Percentiles rank a stretch among this genome's conserved stretches.
Evolutionary conservation across 2,113 vertebrate species (phyloP).

Genomic region (Notiomystis cincta): DNA sequence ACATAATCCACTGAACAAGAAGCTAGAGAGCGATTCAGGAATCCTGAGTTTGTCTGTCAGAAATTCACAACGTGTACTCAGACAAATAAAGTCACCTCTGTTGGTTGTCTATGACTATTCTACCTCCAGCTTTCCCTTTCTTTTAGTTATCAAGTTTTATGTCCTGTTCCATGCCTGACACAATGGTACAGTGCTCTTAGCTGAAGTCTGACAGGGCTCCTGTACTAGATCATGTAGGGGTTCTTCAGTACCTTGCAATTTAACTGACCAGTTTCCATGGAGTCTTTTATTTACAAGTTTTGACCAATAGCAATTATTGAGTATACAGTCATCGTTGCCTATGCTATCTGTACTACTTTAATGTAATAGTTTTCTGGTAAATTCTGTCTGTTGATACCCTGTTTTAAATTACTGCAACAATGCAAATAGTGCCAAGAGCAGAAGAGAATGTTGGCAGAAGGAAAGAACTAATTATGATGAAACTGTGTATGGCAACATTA

Average conservation of each 20-base stretch:
- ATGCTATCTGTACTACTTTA: background rate
- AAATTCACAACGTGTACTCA: background rate
- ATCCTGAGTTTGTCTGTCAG: background rate
- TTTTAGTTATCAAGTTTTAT: background rate
- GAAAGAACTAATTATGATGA: background rate
- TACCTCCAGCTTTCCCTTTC: background rate
- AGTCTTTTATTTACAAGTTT: background rate
- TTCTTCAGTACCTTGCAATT: background rate
- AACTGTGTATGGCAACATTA: background rate
- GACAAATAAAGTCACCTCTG: background rate
- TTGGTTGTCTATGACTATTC: background rate
- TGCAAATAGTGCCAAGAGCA: background rate
- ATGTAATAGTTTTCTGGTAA: background rate
- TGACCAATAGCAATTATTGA: background rate
- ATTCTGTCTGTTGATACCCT: background rate
- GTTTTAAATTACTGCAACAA: background rate
- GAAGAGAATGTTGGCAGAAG: background rate
- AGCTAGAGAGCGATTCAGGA: background rate
- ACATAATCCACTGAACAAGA: background rate
- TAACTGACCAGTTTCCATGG: background rate
- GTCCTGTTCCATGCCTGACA: background rate
- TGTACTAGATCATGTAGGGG: background rate
- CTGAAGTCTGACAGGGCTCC: background rate
- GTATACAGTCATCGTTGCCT: background rate
- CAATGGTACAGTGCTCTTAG: background rate